phyloP scores from a whole-genome alignment of 2,113 vertebrate species.

The Microcebus murinus region DNA sequence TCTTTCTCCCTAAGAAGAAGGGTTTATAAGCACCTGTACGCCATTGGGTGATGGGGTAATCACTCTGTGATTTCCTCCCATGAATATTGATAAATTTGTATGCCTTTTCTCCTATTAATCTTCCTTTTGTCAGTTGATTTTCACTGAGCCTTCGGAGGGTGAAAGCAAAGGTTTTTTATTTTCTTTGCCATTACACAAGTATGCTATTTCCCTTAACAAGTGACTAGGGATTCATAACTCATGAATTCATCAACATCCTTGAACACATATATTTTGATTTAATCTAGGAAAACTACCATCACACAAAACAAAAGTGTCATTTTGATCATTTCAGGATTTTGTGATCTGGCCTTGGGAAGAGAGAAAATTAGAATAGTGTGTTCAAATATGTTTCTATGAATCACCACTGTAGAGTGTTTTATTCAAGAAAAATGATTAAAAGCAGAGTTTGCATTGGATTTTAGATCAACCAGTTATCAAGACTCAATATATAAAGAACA shows the following conservation, averaged over 20 bases:
- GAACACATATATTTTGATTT: not conserved
- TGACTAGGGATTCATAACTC: not conserved
- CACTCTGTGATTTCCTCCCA: not conserved
- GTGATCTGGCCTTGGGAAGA: not conserved
- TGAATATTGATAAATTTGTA: not conserved
- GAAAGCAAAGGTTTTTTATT: not conserved
- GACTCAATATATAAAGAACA: slow-evolving; percentile 47
- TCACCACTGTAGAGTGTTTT: not conserved
- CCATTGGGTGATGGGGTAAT: not conserved
- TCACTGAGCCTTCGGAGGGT: not conserved
- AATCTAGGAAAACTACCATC: not conserved
- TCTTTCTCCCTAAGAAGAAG: not conserved
- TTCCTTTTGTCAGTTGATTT: not conserved
- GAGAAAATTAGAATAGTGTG: not conserved
- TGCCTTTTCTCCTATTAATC: not conserved
- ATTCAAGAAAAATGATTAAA: slow-evolving; percentile 51
- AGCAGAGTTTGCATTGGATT: not conserved
- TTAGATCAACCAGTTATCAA: slow-evolving; percentile 28
- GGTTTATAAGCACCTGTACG: not conserved
- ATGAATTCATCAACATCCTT: not conserved
- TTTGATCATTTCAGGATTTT: not conserved
- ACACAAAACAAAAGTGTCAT: not conserved
- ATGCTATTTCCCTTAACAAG: not conserved
- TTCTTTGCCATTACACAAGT: not conserved
- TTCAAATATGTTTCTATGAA: not conserved